Conservation (phyloP, 1,140 invertebrate species). For the Charaxes varanes region DNA sequence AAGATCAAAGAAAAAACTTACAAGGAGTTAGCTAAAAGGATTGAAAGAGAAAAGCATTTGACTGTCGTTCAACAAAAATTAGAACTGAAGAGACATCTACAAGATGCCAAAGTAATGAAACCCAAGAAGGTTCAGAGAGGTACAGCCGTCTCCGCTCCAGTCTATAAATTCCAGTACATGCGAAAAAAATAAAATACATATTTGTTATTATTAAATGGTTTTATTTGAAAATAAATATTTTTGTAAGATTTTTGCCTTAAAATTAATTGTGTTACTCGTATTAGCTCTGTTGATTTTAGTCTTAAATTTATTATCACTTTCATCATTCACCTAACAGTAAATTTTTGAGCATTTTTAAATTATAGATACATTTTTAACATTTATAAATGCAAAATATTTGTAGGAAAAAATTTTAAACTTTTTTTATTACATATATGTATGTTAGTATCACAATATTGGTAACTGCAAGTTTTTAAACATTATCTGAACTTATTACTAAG, state of each 20-base stretch:
- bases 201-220: slow-evolving; percentile 11
- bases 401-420: too few relatives aligned
- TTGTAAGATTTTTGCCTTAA: slow-evolving; percentile 11
- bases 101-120: slow-evolving; percentile 78
- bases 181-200: slow-evolving; percentile 80
- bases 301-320: slow-evolving; percentile 1
- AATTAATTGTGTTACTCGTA: slow-evolving; percentile 5
- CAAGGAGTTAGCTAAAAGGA: slow-evolving; percentile 86
- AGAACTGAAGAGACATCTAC: slow-evolving; percentile 83
- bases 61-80: slow-evolving; percentile 89
- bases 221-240: slow-evolving; percentile 30
- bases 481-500: too few relatives aligned
- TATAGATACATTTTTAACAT: neutral
- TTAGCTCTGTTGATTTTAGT: neutral
- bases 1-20: slow-evolving; percentile 81
- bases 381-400: slow-evolving; percentile 4
- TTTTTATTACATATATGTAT: neutral
- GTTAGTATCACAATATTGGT: slow-evolving; percentile 5
- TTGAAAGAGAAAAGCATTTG: slow-evolving; percentile 88
- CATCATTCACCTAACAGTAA: too few relatives aligned
- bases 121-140: slow-evolving; percentile 80
- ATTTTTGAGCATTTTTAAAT: neutral
- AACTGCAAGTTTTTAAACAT: neutral
- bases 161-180: slow-evolving; percentile 91
- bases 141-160: slow-evolving; percentile 81